Evolutionary conservation across 2,888 invertebrate genomes (phyloP), one percentile per base, ranked within the genome.

Genomic region (Buathra laborator): DNA sequence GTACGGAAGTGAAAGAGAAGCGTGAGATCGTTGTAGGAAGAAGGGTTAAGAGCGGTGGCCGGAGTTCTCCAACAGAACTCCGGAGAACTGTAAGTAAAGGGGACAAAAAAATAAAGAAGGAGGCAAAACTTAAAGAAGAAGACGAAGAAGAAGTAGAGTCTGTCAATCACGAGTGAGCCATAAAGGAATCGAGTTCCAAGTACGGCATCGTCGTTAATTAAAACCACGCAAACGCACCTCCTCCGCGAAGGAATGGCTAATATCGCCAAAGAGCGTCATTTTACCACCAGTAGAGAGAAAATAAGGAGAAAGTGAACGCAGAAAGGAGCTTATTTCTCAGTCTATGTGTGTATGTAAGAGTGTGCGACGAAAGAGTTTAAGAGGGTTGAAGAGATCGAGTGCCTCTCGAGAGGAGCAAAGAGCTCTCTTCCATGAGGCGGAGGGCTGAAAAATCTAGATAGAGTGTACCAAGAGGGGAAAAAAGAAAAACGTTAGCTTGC

Each of bases 141-240:
- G 74, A 32, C 68, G 24, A 53, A 14, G 29, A 32, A 16, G 67
- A 74, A 74, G 59, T n/a, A 7, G 19, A 48, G 81, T 68, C 74
- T 62, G 83, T 78, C 83, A 83, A 74, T 83, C 62, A 68, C 67
- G 32, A 62, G 48, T 46, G 37, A 53, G 62, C 53, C 46, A 48
- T 19, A 53, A 62, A 64, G 68, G 44, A 32, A 56, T 43, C 14
- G 62, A 53, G 37, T 44, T 53, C 53, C 44, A 66, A 46, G 43
- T 19, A 24, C 19, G 51, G 32, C 32, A 48, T 62, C 14, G 14
- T 67, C 56, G 70, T 81, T 85, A 82, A 85, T 87, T 85, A 84
- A 85, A 78, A 85, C 74, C 76, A 62, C 56, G 64, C 56, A 74
- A 48, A 37, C 62, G 10, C 19, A 43, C 29, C 19, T 46, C 14